Percentiles rank a stretch among this genome's conserved stretches.
Conservation (phyloP, 2,113 vertebrate genomes). For the Neolamprologus fasciatus region DNA sequence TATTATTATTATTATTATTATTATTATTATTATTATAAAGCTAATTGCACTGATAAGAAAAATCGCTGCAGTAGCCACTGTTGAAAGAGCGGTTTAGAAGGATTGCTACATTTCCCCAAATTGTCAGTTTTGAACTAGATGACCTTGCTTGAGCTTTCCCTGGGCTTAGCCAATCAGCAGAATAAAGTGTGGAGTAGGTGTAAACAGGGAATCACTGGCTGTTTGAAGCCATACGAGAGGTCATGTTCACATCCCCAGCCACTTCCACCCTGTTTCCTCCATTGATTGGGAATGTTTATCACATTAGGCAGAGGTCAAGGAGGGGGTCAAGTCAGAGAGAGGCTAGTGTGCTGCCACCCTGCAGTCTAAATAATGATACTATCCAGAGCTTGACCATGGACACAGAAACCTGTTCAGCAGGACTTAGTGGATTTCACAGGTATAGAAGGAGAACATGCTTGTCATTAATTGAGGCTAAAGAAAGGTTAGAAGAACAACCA, state of each 20-base stretch:
- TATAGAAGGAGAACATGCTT: neutral
- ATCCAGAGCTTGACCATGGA: slow-evolving; percentile 49
- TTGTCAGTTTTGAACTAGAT: neutral
- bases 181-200: slow-evolving; percentile 38
- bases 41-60: neutral
- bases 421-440: slow-evolving; percentile 3
- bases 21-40: neutral
- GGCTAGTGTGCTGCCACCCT: slow-evolving; percentile 28
- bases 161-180: neutral
- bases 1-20: too few species aligned
- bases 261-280: slow-evolving; percentile 66
- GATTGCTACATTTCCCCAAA: neutral
- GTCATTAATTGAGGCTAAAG: neutral
- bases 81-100: neutral
- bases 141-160: neutral
- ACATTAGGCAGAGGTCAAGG: slow-evolving; percentile 62
- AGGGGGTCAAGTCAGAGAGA: slow-evolving; percentile 41
- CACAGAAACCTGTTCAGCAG: slow-evolving; percentile 21
- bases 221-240: slow-evolving; percentile 59
- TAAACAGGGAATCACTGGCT: slow-evolving; percentile 41
- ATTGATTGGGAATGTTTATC: slow-evolving; percentile 69
- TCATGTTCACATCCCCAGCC: slow-evolving; percentile 55
- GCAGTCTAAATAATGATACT: slow-evolving; percentile 39
- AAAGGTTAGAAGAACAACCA: neutral
- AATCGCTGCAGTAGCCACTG: neutral